These are phyloP conservation scores for Triplophysa bombifrons DNA, from an alignment of 2,797 vertebrate species.

Conservation along the genomic window DNA sequence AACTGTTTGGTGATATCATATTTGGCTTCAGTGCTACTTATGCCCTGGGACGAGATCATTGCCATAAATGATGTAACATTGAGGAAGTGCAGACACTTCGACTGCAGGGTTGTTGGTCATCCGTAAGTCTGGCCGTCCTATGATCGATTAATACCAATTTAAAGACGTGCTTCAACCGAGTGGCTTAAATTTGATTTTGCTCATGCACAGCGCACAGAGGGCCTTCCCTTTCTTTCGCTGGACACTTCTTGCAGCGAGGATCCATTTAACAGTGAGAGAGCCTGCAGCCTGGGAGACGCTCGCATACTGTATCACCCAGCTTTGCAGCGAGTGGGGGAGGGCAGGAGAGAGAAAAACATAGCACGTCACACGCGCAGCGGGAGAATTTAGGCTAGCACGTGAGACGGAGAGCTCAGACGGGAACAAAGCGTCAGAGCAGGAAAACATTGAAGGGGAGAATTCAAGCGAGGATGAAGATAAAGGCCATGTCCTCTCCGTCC, in stretches of 20 bases:
- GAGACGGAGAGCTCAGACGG: constrained; percentile 18
- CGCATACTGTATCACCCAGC: constrained; percentile 33
- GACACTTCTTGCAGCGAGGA: constrained; percentile 3
- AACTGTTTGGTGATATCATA: constrained; percentile 43
- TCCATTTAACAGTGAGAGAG: constrained; percentile 50
- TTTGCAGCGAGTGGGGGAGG: constrained; percentile 26
- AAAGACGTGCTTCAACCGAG: constrained; percentile 1
- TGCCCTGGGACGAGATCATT: constrained; percentile 19
- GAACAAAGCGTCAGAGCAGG: constrained; percentile 52
- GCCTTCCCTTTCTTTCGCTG: constrained; percentile 13
- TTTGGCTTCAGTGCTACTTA: constrained; percentile 56
- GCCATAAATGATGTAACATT: constrained; percentile 41
- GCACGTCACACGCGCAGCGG: constrained; percentile 28
- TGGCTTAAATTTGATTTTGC: constrained; percentile 12
- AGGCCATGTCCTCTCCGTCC: constrained; percentile 74
- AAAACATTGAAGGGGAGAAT: constrained; percentile 29
- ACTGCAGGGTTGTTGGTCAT: constrained; percentile 11
- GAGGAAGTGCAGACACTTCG: background rate
- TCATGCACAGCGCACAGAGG: constrained; percentile 1
- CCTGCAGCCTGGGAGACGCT: constrained; percentile 66
- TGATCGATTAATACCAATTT: constrained; percentile 9
- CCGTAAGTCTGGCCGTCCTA: constrained; percentile 7
- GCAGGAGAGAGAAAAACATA: constrained; percentile 28
- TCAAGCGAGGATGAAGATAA: constrained; percentile 77
- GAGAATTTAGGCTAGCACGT: constrained; percentile 48